Evolutionary conservation across 30 jellyfish, hydroid and myxozoan species (phyloP), one percentile per base, ranked within the genome.

Genomic region (Catostylus mosaicus): DNA sequence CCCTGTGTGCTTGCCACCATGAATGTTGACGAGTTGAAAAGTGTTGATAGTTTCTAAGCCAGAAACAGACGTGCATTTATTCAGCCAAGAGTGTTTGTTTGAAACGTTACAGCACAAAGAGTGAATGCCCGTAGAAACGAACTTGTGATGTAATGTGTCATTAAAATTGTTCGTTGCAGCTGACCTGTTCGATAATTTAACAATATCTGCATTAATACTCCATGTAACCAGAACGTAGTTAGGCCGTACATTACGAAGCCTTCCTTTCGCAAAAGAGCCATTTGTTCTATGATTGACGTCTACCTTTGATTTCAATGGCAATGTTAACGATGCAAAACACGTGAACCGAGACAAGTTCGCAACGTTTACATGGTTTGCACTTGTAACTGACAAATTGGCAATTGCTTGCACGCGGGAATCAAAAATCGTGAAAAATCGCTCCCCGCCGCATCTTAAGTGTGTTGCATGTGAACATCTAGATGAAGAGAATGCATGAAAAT

Each of bases 371-470:
- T 61, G 37, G 30, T 33, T 46, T 16, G 66, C 50, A 43, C 65
- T 63, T 7, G 23, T 3, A 22, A 65, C 37, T 9, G 82, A 79
- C 30, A n/a, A 30, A 24, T 79, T 65, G 75, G 33, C 63, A 33
- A 79, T 38, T 0, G 64, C 61, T 7, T 60, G 73, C 29, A 64
- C 80, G 23, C 35, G 30, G 22, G 82, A 50, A 19, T 34, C 64
- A 64, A 37, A 79, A 12, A 79, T 63, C 24, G 73, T 79, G 81
- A 79, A 65, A 9, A 34, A 23, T 43, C 35, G n/a, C 5, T 30
- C 63, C n/a, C 89, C 89, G 14, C 82, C 89, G 66, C 89, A 79
- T 34, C 50, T 64, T 50, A 79, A 27, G 36, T 65, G 73, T 30
- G 89, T n/a, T 37, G 59, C 59, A 26, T 65, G 18, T 26, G 74